Base-by-base conservation (phyloP, 1,140 invertebrate species). In the Ruditapes philippinarum region DNA sequence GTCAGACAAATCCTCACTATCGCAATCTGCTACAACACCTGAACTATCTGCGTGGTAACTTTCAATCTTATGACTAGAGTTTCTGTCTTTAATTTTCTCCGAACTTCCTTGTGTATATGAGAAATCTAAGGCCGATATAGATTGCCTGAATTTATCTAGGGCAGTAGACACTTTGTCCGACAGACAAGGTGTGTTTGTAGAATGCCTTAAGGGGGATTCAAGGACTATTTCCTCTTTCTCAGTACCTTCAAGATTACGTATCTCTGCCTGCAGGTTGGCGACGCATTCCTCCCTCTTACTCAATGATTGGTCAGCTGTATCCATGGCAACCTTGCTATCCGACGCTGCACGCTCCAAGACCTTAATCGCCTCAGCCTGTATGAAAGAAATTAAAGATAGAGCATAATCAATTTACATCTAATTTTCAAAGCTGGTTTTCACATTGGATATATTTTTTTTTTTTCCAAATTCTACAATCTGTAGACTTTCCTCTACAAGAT, bases 261-360 rank as follows among this genome's bases (percentile, higher is more conserved):
- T 81, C 9, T 73, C 40, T 28, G 40, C 36, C 76, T 87, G 80
- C 28, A 90, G 36, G n/a, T 54, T 88, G 9, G 65, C 2, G 12
- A 91, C 84, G 51, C 54, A 82, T 19, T 90, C 88, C 40, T 92
- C 91, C n/a, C 74, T 78, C 40, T 82, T 73, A 28, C 73, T 76
- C n/a, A 92, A 76, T 33, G 85, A 80, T 74, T 80, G 51, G 38
- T 92, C 89, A 31, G 92, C 91, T 60, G 49, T 84, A 33, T 92
- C 88, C 49, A 94, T 68, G n/a, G 92, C 92, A 76, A 87, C 57
- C 57, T 87, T 91, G 82, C 92, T 92, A 33, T 94, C 91, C 31
- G 85, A 83, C 19, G 92, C 73, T 17, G 90, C 81, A 14, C 74
- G 74, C 60, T 92, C 84, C 45, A 94, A 57, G 31, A 91, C 90